Evolutionary conservation across 2,113 vertebrate species (phyloP).

Genomic region (Proterorhinus semilunaris): DNA sequence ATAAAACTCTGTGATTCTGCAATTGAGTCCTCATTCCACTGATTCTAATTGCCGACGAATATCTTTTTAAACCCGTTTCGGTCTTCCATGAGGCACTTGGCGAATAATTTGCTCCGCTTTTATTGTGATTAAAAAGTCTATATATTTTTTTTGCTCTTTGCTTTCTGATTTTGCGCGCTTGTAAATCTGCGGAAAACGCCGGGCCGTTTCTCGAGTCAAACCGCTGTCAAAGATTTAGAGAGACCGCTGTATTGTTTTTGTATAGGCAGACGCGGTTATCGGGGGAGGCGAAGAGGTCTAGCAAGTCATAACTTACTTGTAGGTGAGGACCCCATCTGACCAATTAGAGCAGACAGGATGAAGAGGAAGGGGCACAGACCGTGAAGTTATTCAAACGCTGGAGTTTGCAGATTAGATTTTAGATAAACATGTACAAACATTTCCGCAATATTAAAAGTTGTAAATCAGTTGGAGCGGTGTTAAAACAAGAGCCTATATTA

Average conservation of each 20-base stretch:
- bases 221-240: neutral
- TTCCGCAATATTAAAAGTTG: constrained; percentile 1
- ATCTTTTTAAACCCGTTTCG: neutral
- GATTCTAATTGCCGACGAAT: neutral
- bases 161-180: neutral
- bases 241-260: neutral
- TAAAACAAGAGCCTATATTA: neutral
- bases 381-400: neutral
- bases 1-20: neutral
- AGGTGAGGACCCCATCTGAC: constrained; percentile 1
- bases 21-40: neutral
- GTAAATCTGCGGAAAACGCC: neutral
- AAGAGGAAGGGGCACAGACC: neutral
- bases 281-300: neutral
- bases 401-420: neutral
- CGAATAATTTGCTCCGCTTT: neutral
- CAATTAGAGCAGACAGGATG: neutral
- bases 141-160: neutral
- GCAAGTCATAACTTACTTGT: neutral
- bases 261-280: neutral
- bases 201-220: neutral
- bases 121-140: neutral
- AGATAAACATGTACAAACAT: neutral
- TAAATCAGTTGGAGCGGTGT: neutral
- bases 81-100: neutral